Conservation (phyloP, 2,797 vertebrate species). For the Trachops cirrhosus region DNA sequence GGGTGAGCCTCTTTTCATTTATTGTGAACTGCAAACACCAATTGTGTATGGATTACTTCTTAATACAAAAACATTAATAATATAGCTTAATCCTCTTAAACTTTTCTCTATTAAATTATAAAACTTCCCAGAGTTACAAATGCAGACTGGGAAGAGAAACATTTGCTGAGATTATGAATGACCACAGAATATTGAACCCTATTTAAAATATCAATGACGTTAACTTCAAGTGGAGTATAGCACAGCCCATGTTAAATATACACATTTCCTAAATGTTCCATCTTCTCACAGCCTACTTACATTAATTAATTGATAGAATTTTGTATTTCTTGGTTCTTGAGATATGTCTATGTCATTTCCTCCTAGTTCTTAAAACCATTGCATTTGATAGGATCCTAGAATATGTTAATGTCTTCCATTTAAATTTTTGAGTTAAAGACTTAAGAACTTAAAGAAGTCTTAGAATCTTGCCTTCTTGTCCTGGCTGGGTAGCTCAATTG, state of each 20-base stretch:
- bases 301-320: neutral
- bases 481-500: no score
- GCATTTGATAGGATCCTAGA: neutral
- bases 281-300: neutral
- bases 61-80: neutral
- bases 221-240: neutral
- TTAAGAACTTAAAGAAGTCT: neutral
- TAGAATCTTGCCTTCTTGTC: neutral
- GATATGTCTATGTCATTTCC: neutral
- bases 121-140: neutral
- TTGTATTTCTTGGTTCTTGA: neutral
- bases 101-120: neutral
- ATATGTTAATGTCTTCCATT: neutral
- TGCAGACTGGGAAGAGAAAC: neutral
- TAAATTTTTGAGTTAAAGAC: neutral
- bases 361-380: neutral
- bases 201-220: neutral
- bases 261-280: neutral
- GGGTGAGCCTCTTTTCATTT: neutral
- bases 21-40: neutral
- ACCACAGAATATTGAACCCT: neutral
- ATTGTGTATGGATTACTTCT: neutral
- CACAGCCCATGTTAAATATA: neutral
- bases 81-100: neutral
- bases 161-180: neutral